A percentile compares a stretch with the other conserved stretches of the same genome.
Evolutionary conservation across 2,888 invertebrate genomes (phyloP).

Genomic region (Kuschelorhynchus macadamiae): DNA sequence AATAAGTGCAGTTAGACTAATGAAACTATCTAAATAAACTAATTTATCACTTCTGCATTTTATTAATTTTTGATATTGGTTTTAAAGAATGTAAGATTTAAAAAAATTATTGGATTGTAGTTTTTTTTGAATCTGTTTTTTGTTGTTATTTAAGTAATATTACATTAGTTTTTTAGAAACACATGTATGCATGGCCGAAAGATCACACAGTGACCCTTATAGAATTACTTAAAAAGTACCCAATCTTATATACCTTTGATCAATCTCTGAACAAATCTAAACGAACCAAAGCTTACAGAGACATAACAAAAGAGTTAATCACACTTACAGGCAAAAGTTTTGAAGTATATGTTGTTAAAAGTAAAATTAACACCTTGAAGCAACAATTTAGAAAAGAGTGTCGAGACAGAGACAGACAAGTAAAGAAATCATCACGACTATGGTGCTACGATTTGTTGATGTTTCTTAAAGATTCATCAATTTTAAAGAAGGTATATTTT

Average conservation of each 20-base stretch:
- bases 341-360: slow-evolving; percentile 49
- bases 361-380: slow-evolving; percentile 53
- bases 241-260: slow-evolving; percentile 49
- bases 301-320: slow-evolving; percentile 51
- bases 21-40: no score
- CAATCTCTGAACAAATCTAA: slow-evolving; percentile 27
- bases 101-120: no score
- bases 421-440: slow-evolving; percentile 39
- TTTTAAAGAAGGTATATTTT: slow-evolving; percentile 27
- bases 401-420: slow-evolving; percentile 39
- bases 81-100: no score
- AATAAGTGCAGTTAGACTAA: no score
- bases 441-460: slow-evolving; percentile 56
- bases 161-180: slow-evolving; percentile 49
- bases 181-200: slow-evolving; percentile 54
- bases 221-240: slow-evolving; percentile 54
- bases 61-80: no score
- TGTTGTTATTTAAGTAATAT: no score
- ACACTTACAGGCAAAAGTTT: slow-evolving; percentile 52
- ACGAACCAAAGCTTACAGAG: slow-evolving; percentile 49
- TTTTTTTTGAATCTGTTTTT: no score
- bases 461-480: slow-evolving; percentile 50
- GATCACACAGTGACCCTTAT: slow-evolving; percentile 55
- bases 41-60: no score
- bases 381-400: slow-evolving; percentile 54